Evolutionary conservation across 2,113 vertebrate species (phyloP).

Genomic region (Coptodon rendalli): DNA sequence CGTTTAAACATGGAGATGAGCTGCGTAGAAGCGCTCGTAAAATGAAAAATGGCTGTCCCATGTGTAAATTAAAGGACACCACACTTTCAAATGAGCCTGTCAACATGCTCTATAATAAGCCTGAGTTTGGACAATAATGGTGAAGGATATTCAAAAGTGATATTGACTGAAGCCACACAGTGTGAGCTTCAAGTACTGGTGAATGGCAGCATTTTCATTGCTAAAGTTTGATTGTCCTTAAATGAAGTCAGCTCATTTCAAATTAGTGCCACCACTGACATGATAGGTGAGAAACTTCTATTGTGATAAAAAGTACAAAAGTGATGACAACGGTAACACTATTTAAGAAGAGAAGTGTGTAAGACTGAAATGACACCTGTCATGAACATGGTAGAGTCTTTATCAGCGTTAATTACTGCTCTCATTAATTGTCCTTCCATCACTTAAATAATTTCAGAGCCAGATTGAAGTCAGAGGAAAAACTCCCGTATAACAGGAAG

Average conservation of each 20-base stretch:
- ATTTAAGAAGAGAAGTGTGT: not conserved
- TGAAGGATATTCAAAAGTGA: not conserved
- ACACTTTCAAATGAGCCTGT: constrained; percentile 5
- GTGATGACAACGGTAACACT: not conserved
- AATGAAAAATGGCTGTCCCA: not conserved
- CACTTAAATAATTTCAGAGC: not conserved
- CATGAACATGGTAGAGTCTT: not conserved
- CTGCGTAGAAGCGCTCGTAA: not conserved
- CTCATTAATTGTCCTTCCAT: not conserved
- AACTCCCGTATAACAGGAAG: not conserved
- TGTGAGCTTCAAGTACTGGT: not conserved
- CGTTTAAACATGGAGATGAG: not conserved
- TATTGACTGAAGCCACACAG: not conserved
- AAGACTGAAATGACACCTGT: not conserved
- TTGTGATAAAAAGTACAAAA: not conserved
- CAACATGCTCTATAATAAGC: constrained; percentile 64
- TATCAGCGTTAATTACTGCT: not conserved
- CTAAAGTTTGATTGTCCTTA: not conserved
- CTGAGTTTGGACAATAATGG: constrained; percentile 49
- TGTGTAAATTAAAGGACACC: constrained; percentile 11
- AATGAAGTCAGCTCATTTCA: not conserved
- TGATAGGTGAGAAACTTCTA: not conserved
- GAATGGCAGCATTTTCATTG: not conserved
- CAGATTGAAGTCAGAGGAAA: not conserved
- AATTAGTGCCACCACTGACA: not conserved